Evolutionary conservation across 2,113 vertebrate genomes (phyloP), one percentile per base, ranked within the genome.

Genomic region (Tylochromis polylepis): DNA sequence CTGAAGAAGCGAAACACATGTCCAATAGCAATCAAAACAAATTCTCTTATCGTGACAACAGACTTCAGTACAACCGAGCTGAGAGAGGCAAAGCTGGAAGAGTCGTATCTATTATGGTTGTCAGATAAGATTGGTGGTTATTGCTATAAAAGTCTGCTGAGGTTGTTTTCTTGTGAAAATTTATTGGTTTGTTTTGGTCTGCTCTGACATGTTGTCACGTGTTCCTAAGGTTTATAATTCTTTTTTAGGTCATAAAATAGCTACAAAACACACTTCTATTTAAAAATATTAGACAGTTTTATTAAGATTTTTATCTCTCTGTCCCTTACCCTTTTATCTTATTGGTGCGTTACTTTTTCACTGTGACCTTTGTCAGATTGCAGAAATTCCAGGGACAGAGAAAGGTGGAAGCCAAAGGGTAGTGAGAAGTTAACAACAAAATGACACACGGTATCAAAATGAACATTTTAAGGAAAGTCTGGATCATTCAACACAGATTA

Each of bases 101-200:
- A 58, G 20, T 24, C 56, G 24, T 31, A 34, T 87, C 87, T 77
- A 88, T 57, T 67, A 72, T 20, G 5, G 20, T 36, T 31, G 41
- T 75, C 29, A 65, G 82, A 94, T 90, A 92, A 59, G 49, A 60
- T 18, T 89, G 83, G 82, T 81, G 87, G 91, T 91, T 85, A 85
- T 38, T 72, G 46, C 75, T 58, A 38, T 72, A 20, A 80, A 29
- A 27, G n/a, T 59, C 41, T 38, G 57, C 18, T 79, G 60, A 78
- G 58, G 22, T 75, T 85, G 62, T 46, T 67, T 79, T 5, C 14
- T 81, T 38, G 27, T 38, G 2, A 78, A 67, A 53, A 18, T 57
- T 79, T 75, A 81, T 80, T 82, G 46, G 20, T 57, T n/a, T 85
- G 38, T 65, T 81, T 84, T 81, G 3, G 29, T 77, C 22, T 53